phyloP scores from a whole-genome alignment of 2,888 invertebrate genomes.

The Acrocyrtus sp. region DNA sequence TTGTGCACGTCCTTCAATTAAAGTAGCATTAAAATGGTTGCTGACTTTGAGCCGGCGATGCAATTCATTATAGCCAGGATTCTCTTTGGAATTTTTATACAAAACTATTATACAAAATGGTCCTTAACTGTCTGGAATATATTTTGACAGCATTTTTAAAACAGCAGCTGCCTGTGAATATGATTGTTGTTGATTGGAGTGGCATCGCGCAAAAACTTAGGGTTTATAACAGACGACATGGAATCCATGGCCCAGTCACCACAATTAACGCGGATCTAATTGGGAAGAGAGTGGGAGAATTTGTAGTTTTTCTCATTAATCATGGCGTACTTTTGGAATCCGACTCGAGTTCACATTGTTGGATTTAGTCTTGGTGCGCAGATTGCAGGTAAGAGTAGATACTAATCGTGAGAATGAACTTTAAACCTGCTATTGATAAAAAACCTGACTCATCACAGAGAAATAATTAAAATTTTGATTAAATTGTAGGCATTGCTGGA shows the following conservation, averaged over 20 bases:
- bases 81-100: too few species aligned
- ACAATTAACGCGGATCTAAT: constrained; percentile 53
- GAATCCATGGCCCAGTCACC: constrained; percentile 37
- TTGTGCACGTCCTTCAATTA: too few species aligned
- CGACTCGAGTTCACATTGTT: constrained; percentile 53
- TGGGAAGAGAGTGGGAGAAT: constrained; percentile 42
- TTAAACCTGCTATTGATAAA: too few species aligned
- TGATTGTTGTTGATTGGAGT: constrained; percentile 56
- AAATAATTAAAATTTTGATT: too few species aligned
- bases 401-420: too few species aligned
- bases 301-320: constrained; percentile 53
- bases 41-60: too few species aligned
- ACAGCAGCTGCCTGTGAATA: constrained; percentile 47
- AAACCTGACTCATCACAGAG: too few species aligned
- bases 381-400: constrained; percentile 43
- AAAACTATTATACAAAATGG: too few species aligned
- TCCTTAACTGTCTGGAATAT: too few species aligned
- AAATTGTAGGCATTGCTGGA: constrained; percentile 43
- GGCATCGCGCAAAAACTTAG: constrained; percentile 39
- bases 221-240: constrained; percentile 29
- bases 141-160: constrained; percentile 53
- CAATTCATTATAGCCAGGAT: too few species aligned
- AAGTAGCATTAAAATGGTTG: too few species aligned
- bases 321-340: constrained; percentile 52
- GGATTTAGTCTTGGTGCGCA: constrained; percentile 55